Percentiles rank a stretch among this genome's conserved stretches.
phyloP scores from a whole-genome alignment of 2,888 invertebrate genomes.

The Acronicta aceris region DNA sequence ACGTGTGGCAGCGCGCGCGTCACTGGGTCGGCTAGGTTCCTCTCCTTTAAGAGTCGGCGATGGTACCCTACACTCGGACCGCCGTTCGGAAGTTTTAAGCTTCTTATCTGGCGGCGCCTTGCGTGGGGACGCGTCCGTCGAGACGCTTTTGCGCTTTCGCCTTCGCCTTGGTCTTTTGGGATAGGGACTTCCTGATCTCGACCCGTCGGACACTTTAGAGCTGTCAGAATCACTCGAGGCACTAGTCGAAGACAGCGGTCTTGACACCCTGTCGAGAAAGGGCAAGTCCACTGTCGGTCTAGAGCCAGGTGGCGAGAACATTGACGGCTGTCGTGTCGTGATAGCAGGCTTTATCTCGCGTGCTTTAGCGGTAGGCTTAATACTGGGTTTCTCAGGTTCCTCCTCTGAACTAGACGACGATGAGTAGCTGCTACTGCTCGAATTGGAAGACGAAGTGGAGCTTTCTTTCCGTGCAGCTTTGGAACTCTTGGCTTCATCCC shows the following conservation, averaged over 20 bases:
- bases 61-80: slow-evolving; percentile 92
- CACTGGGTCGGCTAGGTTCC: slow-evolving; percentile 90
- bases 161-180: slow-evolving; percentile 82
- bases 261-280: slow-evolving; percentile 94
- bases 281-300: slow-evolving; percentile 91
- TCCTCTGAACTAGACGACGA: slow-evolving; percentile 91
- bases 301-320: slow-evolving; percentile 84
- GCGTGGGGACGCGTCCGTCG: slow-evolving; percentile 82
- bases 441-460: slow-evolving; percentile 87
- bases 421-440: slow-evolving; percentile 88
- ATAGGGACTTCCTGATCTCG: slow-evolving; percentile 79
- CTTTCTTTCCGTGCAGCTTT: slow-evolving; percentile 76
- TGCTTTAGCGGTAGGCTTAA: slow-evolving; percentile 82
- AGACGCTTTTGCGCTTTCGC: slow-evolving; percentile 78
- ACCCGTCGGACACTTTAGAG: slow-evolving; percentile 78
- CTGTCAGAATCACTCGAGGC: slow-evolving; percentile 90
- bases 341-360: slow-evolving; percentile 80
- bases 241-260: slow-evolving; percentile 90
- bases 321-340: slow-evolving; percentile 72
- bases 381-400: slow-evolving; percentile 78
- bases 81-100: slow-evolving; percentile 95
- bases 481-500: slow-evolving; percentile 80
- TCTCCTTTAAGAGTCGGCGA: slow-evolving; percentile 93
- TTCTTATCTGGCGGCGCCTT: slow-evolving; percentile 94
- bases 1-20: slow-evolving; percentile 87